Evolutionary conservation across 1,140 invertebrate genomes (phyloP), one percentile per base, ranked within the genome.

Genomic region (Akabosia matsudoensis): DNA sequence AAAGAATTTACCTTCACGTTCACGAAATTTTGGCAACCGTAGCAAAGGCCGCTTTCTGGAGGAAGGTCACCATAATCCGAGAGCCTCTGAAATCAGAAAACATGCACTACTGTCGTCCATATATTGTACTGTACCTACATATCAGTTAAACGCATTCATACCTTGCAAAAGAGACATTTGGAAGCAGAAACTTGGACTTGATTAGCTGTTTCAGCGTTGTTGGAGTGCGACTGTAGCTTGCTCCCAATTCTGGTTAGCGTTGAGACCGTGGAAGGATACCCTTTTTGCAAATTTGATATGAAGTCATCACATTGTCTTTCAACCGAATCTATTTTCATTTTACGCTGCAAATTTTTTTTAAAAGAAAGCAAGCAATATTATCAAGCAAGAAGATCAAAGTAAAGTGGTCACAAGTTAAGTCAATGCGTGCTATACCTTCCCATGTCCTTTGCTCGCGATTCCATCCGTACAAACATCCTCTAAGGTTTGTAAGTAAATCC

Each of bases 281-380:
- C 78, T 37, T 52, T 72, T 74, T 79, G 78, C 14, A 81, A 70
- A 45, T 74, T 74, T 13, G 70, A 54, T 30, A 81, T 78, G 70
- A 81, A 79, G 33, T 81, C 78, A 22, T 81, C 80, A 71, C 80
- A 81, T 34, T 81, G 78, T 16, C 56, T 34, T 31, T 76, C 45
- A 28, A 80, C 73, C 0, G 56, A 56, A 30, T 79, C 70, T 31
- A 76, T 76, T 51, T 74, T 74, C 45, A 51, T 28, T 22, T 51
- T 72, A 54, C 72, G 52, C 26, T 37, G 24, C 13, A n/a, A n/a
- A n/a, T n/a, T n/a, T n/a, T n/a, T n/a, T n/a, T n/a, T n/a, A n/a
- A n/a, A n/a, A 70, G 10, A 13, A 70, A 26, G 33, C 13, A 70
- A 70, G 33, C 1, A 72, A 30, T 18, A 72, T 18, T 56, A 56